These are phyloP conservation scores for Lasioglossum zephyrum DNA, from an alignment of 2,888 invertebrate genomes.

Conservation along the genomic window DNA sequence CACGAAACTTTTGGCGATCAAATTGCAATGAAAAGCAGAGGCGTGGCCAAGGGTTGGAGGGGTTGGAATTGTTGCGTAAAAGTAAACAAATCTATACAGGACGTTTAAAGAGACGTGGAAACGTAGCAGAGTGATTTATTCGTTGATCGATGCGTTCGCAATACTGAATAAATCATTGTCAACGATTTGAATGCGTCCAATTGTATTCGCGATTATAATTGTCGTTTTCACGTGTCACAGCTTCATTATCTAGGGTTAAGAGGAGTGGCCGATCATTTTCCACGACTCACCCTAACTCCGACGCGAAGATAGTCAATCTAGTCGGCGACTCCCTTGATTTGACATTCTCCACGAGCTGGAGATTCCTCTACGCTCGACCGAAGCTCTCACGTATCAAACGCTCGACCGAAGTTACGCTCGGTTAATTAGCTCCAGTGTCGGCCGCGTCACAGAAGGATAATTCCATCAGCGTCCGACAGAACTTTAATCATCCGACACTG, in stretches of 20 bases:
- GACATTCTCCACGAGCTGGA: background rate
- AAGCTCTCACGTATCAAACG: constrained; percentile 14
- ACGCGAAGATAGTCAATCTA: background rate
- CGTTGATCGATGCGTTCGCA: background rate
- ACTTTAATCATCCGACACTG: constrained; percentile 44
- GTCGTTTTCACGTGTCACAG: background rate
- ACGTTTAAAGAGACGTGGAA: too few relatives aligned
- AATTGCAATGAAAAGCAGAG: background rate
- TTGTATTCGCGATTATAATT: background rate
- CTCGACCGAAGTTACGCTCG: constrained; percentile 24
- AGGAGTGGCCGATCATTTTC: background rate
- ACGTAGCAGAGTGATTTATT: background rate
- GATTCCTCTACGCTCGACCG: constrained; percentile 8
- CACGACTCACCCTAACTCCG: background rate
- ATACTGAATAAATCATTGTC: background rate
- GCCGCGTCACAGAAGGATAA: constrained; percentile 32
- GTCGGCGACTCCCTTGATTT: background rate
- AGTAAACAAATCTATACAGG: too few relatives aligned
- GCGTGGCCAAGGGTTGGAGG: too few relatives aligned
- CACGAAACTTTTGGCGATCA: background rate
- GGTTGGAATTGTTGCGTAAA: too few relatives aligned
- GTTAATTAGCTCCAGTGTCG: constrained; percentile 43
- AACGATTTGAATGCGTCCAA: background rate
- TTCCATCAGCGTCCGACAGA: constrained; percentile 41
- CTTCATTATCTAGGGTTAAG: background rate